Evolutionary conservation across 2,888 invertebrate genomes (phyloP).

Genomic region (Cordilura impudica): DNA sequence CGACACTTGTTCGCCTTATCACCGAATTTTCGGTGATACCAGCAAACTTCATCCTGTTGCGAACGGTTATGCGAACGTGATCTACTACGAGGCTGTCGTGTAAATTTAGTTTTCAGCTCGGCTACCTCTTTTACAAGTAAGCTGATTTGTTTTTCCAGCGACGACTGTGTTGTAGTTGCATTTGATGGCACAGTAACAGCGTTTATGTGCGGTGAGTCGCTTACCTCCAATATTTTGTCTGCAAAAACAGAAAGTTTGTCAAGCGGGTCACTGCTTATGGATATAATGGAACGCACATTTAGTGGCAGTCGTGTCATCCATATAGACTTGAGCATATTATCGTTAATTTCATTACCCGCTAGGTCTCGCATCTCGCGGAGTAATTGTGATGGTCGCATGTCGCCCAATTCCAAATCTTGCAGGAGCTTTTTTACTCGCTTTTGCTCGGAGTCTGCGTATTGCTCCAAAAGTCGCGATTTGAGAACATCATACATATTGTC

Average conservation of each 20-base stretch:
- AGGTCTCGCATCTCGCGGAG: slow-evolving; percentile 64
- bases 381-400: slow-evolving; percentile 65
- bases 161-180: not conserved
- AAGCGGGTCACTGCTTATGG: slow-evolving; percentile 56
- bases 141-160: slow-evolving; percentile 8
- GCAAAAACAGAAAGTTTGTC: slow-evolving; percentile 50
- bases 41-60: slow-evolving; percentile 36
- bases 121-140: slow-evolving; percentile 53
- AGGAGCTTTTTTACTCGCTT: slow-evolving; percentile 63
- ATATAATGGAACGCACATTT: slow-evolving; percentile 60
- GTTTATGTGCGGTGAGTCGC: slow-evolving; percentile 26
- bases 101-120: not conserved
- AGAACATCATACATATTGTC: slow-evolving; percentile 57
- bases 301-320: slow-evolving; percentile 65
- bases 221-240: slow-evolving; percentile 57
- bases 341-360: slow-evolving; percentile 59
- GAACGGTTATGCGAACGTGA: not conserved
- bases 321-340: slow-evolving; percentile 62
- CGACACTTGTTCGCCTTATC: slow-evolving; percentile 49
- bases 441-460: slow-evolving; percentile 64
- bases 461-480: slow-evolving; percentile 55
- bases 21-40: slow-evolving; percentile 56
- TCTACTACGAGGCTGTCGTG: slow-evolving; percentile 18
- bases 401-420: slow-evolving; percentile 64
- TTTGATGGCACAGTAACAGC: not conserved